Percentiles rank a stretch among this genome's conserved stretches.
Evolutionary conservation across 1,140 invertebrate genomes (phyloP).

Genomic region (Drosophila lini): DNA sequence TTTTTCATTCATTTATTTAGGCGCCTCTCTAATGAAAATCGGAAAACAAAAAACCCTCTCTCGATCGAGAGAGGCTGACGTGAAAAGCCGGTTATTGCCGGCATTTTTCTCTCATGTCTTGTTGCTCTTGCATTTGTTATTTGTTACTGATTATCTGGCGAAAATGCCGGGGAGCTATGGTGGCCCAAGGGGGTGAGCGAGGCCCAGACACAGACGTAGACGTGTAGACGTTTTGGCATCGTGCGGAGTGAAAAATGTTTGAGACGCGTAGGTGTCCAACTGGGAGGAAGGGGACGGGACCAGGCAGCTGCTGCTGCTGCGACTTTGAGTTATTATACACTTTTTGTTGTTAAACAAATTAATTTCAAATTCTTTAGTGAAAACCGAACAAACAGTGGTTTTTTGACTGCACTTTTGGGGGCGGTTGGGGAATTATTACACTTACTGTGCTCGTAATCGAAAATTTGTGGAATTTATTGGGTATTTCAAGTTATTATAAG

Average conservation of each 20-base stretch:
- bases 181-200: background rate
- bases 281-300: background rate
- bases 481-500: too few species aligned
- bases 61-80: slow-evolving; percentile 34
- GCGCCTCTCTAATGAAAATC: slow-evolving; percentile 52
- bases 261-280: slow-evolving; percentile 53
- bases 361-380: slow-evolving; percentile 51
- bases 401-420: slow-evolving; percentile 15
- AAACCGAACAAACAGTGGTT: slow-evolving; percentile 23
- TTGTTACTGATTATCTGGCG: slow-evolving; percentile 60
- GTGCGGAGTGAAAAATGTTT: slow-evolving; percentile 57
- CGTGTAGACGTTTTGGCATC: slow-evolving; percentile 66
- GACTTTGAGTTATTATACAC: slow-evolving; percentile 58
- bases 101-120: slow-evolving; percentile 64
- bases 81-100: slow-evolving; percentile 71
- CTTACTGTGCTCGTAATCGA: background rate
- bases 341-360: slow-evolving; percentile 61
- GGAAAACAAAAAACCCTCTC: slow-evolving; percentile 33
- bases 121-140: slow-evolving; percentile 48
- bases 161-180: slow-evolving; percentile 27
- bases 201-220: slow-evolving; percentile 41
- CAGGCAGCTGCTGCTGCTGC: slow-evolving; percentile 29
- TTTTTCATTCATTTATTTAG: slow-evolving; percentile 51
- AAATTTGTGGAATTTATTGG: background rate
- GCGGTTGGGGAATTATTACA: slow-evolving; percentile 4